phyloP scores from a whole-genome alignment of 2,797 vertebrate genomes.

The Hybognathus amarus region DNA sequence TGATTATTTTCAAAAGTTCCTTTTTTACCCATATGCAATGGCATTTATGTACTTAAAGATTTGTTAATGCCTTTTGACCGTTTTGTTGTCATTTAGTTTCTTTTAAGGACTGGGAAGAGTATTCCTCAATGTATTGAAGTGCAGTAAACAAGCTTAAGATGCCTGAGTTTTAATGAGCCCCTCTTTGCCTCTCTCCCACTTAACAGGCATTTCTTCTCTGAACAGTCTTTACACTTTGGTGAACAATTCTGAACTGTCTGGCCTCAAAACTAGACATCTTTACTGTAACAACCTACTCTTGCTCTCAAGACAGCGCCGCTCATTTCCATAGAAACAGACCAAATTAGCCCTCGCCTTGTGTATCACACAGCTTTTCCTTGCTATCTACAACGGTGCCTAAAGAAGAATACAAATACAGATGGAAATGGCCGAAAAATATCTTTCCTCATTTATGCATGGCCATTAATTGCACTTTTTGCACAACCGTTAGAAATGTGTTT shows the following conservation, averaged over 20 bases:
- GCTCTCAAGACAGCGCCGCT: constrained; percentile 38
- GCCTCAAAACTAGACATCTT: constrained; percentile 22
- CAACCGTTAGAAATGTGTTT: constrained; percentile 22
- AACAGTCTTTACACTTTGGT: constrained; percentile 22
- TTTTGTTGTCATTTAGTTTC: neutral
- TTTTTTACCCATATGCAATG: neutral
- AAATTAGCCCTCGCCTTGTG: constrained; percentile 42
- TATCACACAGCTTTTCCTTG: neutral
- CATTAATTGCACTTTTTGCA: constrained; percentile 42
- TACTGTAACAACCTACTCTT: constrained; percentile 32
- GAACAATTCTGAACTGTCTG: constrained; percentile 32
- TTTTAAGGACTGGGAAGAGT: neutral
- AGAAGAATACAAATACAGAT: constrained; percentile 5
- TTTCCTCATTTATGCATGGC: constrained; percentile 38
- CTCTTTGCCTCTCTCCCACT: constrained; percentile 6
- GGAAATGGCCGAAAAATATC: constrained; percentile 18
- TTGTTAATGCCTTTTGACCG: neutral
- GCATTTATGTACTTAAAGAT: neutral
- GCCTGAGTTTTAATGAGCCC: neutral
- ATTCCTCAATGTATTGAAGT: neutral
- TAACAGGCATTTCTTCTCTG: constrained; percentile 14
- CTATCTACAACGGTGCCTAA: constrained; percentile 8
- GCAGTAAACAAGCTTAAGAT: constrained; percentile 39
- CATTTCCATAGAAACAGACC: constrained; percentile 61
- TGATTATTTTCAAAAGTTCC: neutral